Evolutionary conservation across 2,888 invertebrate genomes (phyloP), one percentile per base, ranked within the genome.

Genomic region (Eilema griseolum): DNA sequence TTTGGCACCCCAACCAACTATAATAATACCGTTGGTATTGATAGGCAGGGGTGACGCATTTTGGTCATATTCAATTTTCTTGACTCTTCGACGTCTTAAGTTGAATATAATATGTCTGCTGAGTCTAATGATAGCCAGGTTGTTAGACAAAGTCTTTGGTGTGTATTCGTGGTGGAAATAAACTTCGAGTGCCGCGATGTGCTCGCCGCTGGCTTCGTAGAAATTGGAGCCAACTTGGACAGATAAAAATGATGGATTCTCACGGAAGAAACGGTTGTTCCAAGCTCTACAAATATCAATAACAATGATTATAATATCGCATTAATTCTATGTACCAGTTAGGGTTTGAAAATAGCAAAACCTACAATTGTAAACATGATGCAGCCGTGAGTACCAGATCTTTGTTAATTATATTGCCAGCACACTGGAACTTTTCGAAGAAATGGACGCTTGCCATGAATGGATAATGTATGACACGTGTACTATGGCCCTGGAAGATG

Each of bases 251-350:
- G 89, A 84, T 0, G 94, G 93, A 69, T 94, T 93, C 72, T 94
- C 93, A 0, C 93, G 89, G 75, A 88, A 93, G 75, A 93, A 90
- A 0, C 92, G 88, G 69, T 94, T 94, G 79, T 94, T 94, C 86
- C 89, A 91, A 0, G 92, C 93, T 63, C 94, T 94, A 16, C 7
- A 41, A 63, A 46, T n/a, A 46, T 24, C 16, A 41, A 28, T 2
- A 28, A 26, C 7, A 0, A 46, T 59, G 5, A 59, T 26, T 16
- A 28, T 12, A 20, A 2, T 28, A 59, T 59, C 16, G 16, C 26
- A 28, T 59, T 14, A 59, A 0, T 26, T 26, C 16, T 59, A 59
- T 24, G 3, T 59, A 14, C 14, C 20, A 20, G 16, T 16, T 8
- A 16, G 41, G 16, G 3, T 14, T 14, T 24, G 23, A 1, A 24